Base-by-base conservation (phyloP, 2,113 vertebrate genomes). In the Phyllostomus discolor region DNA sequence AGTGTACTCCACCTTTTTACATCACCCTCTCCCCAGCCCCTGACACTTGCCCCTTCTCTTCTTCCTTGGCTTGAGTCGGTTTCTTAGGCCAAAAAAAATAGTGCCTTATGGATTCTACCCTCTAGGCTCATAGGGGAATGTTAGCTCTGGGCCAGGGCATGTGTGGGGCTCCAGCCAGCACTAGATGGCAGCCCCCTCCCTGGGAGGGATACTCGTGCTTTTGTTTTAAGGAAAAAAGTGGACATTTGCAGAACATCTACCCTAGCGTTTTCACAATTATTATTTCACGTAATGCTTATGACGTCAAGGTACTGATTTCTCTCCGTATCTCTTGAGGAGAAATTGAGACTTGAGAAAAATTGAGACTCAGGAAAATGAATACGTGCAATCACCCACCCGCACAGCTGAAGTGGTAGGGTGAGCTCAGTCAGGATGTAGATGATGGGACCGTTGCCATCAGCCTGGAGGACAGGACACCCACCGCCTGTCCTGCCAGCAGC, bases 361-460 rank as follows among this genome's bases (percentile, higher is more conserved):
- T 52, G 50, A 7, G 54, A 57, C 54, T 2, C 19, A 8, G 54
- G 19, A 57, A 17, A 17, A 1, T 1, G 31, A 26, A 12, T 0
- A 0, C 16, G 16, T 66, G 59, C 2, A 33, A n/a, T 16, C 1
- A 0, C 10, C 33, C 1, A 0, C 10, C 33, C 33, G 10, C 9
- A 0, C 9, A 7, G 22, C n/a, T 33, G 28, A 16, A 33, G 52
- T 0, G 1, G 1, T 46, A 5, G 59, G n/a, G 35, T 38, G 50
- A 43, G 46, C 10, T 3, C 15, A 28, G 28, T 26, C 16, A 1
- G 5, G 31, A 5, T 10, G 17, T 16, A 19, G 24, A 4, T 31
- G 54, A 62, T 2, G 1, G 28, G 31, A 14, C 9, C 24, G 1
- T 14, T 35, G 1, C 38, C 75, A 19, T 1, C 1, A 15, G 57